Base-by-base conservation (phyloP, 2,113 vertebrate genomes). In the Hirundichthys speculiger region DNA sequence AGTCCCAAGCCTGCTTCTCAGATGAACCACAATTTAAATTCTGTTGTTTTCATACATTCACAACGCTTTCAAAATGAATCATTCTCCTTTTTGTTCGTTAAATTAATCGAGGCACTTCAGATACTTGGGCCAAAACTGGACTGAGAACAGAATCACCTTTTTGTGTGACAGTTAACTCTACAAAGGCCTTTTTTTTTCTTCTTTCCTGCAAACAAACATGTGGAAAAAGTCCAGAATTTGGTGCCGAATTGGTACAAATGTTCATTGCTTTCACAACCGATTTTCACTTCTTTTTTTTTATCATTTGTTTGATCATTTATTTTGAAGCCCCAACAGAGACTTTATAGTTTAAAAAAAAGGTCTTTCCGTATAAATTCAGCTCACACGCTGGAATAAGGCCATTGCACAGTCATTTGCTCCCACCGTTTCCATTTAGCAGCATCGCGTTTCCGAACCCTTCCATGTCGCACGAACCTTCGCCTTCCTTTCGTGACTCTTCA, bases 31-130 rank as follows among this genome's bases (percentile, higher is more conserved):
- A 34, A 34, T 34, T 52, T 19, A 1, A 19, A 63, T 49, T 20
- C 3, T 15, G 6, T 19, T 42, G 39, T 64, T 63, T 70, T 65
- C 73, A 64, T 83, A 88, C 80, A 88, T 84, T 90, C 77, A 81
- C 79, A 87, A 84, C 30, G 6, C 73, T 69, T 75, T 82, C 40
- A 62, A 45, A 78, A 69, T 59, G 5, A 77, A 77, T 65, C 38
- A 6, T 67, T 76, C 41, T 52, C n/a, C 63, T 58, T 53, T 41
- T 66, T 3, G 27, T 69, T 75, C 0, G 24, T 49, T 75, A 21
- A 66, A 80, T 67, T 24, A 73, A 69, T 76, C 41, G 65, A 87
- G 90, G 84, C 86, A 90, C 86, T 89, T 90, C 25, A 58, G 64
- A 79, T 62, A 77, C 61, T 75, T n/a, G 62, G 64, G 73, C 74